These are phyloP conservation scores for Lonchura striata DNA, from an alignment of 2,113 vertebrate genomes.

Conservation along the genomic window DNA sequence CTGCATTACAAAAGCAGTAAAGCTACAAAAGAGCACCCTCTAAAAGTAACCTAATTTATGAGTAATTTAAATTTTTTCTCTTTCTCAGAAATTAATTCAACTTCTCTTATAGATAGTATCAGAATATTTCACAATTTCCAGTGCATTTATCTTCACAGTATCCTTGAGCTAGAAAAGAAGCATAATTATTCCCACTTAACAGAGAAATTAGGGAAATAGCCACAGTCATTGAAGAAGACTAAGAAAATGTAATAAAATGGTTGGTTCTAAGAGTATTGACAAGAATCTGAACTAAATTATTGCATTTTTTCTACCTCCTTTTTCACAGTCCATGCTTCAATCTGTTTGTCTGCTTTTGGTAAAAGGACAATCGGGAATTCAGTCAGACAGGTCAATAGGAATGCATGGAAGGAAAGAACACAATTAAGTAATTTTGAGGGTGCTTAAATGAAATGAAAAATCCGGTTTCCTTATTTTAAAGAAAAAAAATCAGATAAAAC, in stretches of 20 bases:
- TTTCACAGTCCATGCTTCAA: background rate
- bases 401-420: background rate
- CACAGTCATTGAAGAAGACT: background rate
- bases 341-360: background rate
- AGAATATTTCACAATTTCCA: background rate
- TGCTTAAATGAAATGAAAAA: background rate
- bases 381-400: background rate
- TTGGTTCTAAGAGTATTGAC: background rate
- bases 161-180: background rate
- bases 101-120: background rate
- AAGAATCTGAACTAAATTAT: background rate
- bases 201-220: background rate
- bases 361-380: background rate
- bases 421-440: background rate
- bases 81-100: background rate
- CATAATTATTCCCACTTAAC: background rate
- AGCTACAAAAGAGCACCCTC: background rate
- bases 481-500: background rate
- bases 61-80: background rate
- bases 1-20: background rate
- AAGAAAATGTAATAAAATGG: background rate
- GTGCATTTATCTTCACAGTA: background rate
- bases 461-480: background rate
- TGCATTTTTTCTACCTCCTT: background rate
- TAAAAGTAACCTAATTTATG: background rate